Conservation (phyloP, 2,888 invertebrate genomes). For the Cenopis cana region DNA sequence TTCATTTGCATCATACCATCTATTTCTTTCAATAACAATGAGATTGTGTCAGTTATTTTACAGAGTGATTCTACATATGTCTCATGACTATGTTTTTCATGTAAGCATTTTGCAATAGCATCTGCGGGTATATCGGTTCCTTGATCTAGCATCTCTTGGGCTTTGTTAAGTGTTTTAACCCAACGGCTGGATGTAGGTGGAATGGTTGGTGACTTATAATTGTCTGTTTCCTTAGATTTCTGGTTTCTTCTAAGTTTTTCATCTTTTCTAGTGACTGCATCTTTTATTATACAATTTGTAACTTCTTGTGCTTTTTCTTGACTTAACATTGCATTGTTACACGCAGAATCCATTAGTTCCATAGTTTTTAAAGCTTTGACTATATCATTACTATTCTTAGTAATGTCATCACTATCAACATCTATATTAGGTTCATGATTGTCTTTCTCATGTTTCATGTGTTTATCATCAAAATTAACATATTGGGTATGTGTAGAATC, state of each 20-base stretch:
- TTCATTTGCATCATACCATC: conserved; percentile 2
- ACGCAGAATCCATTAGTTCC: background rate
- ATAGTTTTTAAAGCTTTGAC: background rate
- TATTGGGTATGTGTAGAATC: conserved; percentile 7
- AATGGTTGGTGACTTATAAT: background rate
- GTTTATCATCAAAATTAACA: background rate
- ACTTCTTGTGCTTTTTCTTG: background rate
- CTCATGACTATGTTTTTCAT: conserved; percentile 5
- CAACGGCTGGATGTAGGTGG: background rate
- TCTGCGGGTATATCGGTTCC: background rate
- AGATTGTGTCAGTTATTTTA: background rate
- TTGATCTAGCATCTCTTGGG: background rate
- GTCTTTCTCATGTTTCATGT: background rate
- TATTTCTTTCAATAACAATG: background rate
- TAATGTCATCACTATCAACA: too few relatives aligned
- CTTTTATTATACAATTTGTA: background rate
- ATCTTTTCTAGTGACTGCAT: background rate
- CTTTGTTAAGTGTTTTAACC: background rate
- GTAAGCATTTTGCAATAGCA: background rate
- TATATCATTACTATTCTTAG: background rate
- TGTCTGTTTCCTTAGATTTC: background rate
- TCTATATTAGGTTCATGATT: background rate
- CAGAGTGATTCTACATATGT: conserved; percentile 12
- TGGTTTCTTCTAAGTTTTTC: background rate
- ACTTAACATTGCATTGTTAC: background rate